phyloP scores from a whole-genome alignment of 2,888 invertebrate species.

The Ophonus ardosiacus region DNA sequence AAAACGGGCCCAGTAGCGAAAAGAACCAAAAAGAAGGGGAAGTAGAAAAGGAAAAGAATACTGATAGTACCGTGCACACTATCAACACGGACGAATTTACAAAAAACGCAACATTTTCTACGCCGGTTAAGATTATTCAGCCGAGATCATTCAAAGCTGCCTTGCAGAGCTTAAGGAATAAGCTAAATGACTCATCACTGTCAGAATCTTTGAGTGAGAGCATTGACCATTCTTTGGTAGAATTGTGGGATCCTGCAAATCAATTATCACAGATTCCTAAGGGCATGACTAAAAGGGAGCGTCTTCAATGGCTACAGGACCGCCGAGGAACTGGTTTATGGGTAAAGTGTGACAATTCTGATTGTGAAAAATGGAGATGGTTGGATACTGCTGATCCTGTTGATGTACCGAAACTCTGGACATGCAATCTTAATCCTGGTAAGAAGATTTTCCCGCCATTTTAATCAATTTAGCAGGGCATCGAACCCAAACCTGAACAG shows the following conservation, averaged over 20 bases:
- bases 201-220: conserved; percentile 4
- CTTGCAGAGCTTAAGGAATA: background rate
- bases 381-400: conserved; percentile 77
- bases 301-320: conserved; percentile 76
- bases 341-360: conserved; percentile 78
- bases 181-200: background rate
- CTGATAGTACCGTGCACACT: background rate
- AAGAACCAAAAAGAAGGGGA: background rate
- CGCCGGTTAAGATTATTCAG: background rate
- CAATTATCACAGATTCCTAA: conserved; percentile 59
- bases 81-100: conserved; percentile 16
- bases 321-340: conserved; percentile 77
- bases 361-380: conserved; percentile 80
- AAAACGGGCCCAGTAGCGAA: background rate
- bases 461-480: too few relatives aligned
- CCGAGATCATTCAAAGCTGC: background rate
- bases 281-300: conserved; percentile 72
- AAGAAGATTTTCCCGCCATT: conserved; percentile 29
- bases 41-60: background rate
- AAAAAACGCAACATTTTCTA: conserved; percentile 1
- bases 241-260: background rate
- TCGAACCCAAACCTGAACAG: too few relatives aligned
- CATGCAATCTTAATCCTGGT: conserved; percentile 81
- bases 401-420: conserved; percentile 81
- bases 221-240: background rate